Conservation (phyloP, 1,140 invertebrate species). For the Myzus persicae region DNA sequence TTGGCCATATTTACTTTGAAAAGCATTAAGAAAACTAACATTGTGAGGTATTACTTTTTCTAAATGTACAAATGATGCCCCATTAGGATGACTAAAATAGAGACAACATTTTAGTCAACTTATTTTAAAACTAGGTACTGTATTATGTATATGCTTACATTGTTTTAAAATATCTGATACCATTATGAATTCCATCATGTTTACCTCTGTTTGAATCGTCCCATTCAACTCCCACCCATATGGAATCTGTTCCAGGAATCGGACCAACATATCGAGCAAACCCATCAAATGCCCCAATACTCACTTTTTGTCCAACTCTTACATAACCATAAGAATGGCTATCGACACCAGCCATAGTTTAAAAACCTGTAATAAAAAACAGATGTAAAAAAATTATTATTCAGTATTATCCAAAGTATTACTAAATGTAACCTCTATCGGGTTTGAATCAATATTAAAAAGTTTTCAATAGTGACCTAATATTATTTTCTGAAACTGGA, state of each 20-base stretch:
- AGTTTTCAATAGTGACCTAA: background rate
- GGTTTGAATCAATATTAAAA: background rate
- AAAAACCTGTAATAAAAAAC: background rate
- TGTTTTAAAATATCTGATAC: constrained; percentile 82
- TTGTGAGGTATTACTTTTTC: constrained; percentile 71
- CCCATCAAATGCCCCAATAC: constrained; percentile 68
- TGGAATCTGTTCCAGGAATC: constrained; percentile 69
- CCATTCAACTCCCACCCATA: constrained; percentile 94
- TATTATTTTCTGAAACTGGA: background rate
- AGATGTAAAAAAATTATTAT: background rate
- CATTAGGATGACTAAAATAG: constrained; percentile 69
- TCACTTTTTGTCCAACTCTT: constrained; percentile 68
- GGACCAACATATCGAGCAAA: constrained; percentile 71
- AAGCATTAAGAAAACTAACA: constrained; percentile 28
- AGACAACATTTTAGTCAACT: background rate
- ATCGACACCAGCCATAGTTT: background rate
- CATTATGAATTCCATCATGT: constrained; percentile 86
- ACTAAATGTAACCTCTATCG: no score
- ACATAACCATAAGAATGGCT: constrained; percentile 58
- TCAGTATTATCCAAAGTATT: no score
- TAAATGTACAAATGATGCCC: constrained; percentile 85
- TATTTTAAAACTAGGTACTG: background rate
- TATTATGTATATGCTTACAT: constrained; percentile 66
- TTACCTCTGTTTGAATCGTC: constrained; percentile 86
- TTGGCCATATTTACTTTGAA: constrained; percentile 50